Evolutionary conservation across 1,140 invertebrate species (phyloP).

Genomic region (Mya arenaria): DNA sequence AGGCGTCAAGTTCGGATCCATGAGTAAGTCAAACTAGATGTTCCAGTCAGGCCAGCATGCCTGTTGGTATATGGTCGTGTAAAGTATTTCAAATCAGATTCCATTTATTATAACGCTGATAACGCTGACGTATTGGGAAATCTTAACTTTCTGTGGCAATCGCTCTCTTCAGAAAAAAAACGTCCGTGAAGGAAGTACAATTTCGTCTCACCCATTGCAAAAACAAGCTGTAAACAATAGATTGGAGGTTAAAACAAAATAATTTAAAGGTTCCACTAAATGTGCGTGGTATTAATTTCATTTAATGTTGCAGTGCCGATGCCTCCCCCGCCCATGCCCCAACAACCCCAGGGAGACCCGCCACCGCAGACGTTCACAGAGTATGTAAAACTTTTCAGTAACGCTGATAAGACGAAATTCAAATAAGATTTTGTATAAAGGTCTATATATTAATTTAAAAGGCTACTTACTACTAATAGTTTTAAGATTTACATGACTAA

Average conservation of each 20-base stretch:
- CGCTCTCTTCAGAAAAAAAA: background rate
- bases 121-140: background rate
- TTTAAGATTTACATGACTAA: background rate
- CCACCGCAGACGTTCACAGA: slow-evolving; percentile 26
- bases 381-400: background rate
- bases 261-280: background rate
- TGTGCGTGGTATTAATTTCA: background rate
- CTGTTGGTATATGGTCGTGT: background rate
- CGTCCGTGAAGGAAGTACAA: background rate
- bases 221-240: background rate
- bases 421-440: background rate
- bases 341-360: slow-evolving; percentile 4
- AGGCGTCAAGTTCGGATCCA: slow-evolving; percentile 8
- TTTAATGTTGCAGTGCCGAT: background rate
- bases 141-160: background rate
- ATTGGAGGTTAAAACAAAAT: background rate
- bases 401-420: background rate
- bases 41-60: background rate
- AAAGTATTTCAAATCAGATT: background rate
- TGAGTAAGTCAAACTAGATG: slow-evolving; percentile 15
- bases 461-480: background rate
- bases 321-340: background rate
- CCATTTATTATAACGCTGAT: background rate
- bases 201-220: background rate
- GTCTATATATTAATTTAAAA: background rate